Evolutionary conservation across 2,888 invertebrate species (phyloP), one percentile per base, ranked within the genome.

Genomic region (Parnassius orleans): DNA sequence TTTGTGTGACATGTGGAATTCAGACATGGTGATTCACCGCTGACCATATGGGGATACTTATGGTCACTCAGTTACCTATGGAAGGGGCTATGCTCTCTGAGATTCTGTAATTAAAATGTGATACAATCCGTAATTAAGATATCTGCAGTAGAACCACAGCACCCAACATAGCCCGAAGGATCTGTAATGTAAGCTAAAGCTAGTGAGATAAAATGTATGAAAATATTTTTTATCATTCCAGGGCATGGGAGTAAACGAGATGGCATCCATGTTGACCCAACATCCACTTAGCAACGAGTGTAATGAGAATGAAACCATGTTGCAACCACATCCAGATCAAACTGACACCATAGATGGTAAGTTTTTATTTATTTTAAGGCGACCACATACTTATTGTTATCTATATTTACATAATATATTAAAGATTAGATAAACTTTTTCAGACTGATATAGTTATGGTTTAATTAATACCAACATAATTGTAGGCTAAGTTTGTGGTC

Each of bases 261-360:
- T 95, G 93, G 93, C 94, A 54, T 90, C 92, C 61, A 89, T 95
- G 82, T 81, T 95, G 76, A 91, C 93, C 60, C 92, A 93, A 68
- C 94, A 94, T 76, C 90, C 92, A 62, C 85, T 95, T 69, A 92
- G 92, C 75, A 93, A 94, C 73, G 93, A 94, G 69, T 91, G 93
- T 73, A 88, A 89, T 66, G 94, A 94, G 66, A 86, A 86, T 74
- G 95, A 93, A 80, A 93, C 82, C 73, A 93, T 92, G 80, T 92
- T 92, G 72, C 93, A 93, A 70, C 90, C 94, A 68, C 94, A 94
- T 70, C 93, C 94, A 52, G 95, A 95, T 84, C 94, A 94, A 78
- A 93, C 94, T 67, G 95, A 95, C 86, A 93, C 95, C 76, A 95
- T 95, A 78, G 95, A 95, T 86, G 95, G 95, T 95, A 90, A 95